Evolutionary conservation across 2,888 invertebrate species (phyloP), one percentile per base, ranked within the genome.

Genomic region (Iphiclides podalirius): DNA sequence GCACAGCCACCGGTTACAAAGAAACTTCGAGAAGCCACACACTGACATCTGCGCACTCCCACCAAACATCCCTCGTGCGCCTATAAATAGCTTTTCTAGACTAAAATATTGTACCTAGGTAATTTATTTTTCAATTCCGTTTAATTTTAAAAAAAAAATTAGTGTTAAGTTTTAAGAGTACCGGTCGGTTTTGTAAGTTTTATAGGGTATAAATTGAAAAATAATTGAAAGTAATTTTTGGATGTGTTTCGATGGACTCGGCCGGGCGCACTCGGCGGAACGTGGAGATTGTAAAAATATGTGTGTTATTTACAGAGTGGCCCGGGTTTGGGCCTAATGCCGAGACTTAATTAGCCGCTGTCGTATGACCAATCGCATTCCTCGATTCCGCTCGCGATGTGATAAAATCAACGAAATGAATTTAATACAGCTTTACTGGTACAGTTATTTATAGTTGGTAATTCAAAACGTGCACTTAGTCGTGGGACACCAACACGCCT

Each of bases 61-160:
- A 73, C 75, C 76, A 72, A 67, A 64, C 73, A 65, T 61, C 72
- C 73, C 76, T 67, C 79, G 79, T 74, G 79, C 83, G 81, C 76
- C 72, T 86, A 86, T 86, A 86, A 79, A 85, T 87, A 86, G 81
- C 85, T 85, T 81, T 75, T 71, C 33, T 86, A 87, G 85, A 84
- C 80, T 85, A 82, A 86, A 81, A 85, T 78, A 87, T 86, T 88
- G 87, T 89, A 89, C 88, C 89, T 89, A 89, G 89, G 85, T 89
- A 89, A 89, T 89, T 89, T 89, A 89, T 89, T 89, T 85, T 88
- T 85, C 79, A 89, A 89, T 89, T 89, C 89, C 89, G 89, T 79
- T 89, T 89, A 88, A 86, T 88, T 86, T 85, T 87, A 87, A 87
- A 48, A 20, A 20, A 20, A 20, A 8, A 38, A 75, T 82, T 89